A percentile compares a stretch with the other conserved stretches of the same genome.
phyloP scores from a whole-genome alignment of 2,888 invertebrate genomes.

The Anoncus sp. region DNA sequence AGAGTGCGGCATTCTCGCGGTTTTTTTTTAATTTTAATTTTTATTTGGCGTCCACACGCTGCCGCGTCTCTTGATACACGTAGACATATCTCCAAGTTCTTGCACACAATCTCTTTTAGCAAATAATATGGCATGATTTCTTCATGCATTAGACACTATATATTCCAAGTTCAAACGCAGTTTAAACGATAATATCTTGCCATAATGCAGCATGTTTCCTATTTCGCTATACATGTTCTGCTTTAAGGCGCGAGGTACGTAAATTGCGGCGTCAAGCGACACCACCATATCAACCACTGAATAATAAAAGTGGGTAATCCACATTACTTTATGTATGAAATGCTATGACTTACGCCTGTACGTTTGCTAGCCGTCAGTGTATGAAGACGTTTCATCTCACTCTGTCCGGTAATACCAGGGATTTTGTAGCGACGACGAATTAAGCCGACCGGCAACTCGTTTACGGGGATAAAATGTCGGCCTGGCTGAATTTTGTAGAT shows the following conservation, averaged over 20 bases:
- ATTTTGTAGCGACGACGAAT: slow-evolving; percentile 46
- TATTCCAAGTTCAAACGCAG: slow-evolving; percentile 4
- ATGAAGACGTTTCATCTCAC: background rate
- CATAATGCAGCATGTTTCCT: background rate
- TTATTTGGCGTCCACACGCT: too few relatives aligned
- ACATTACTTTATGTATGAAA: slow-evolving; percentile 2
- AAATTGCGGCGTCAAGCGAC: background rate
- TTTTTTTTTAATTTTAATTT: too few relatives aligned
- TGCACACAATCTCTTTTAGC: background rate
- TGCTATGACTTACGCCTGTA: background rate
- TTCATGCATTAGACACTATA: slow-evolving; percentile 7
- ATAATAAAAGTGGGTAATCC: slow-evolving; percentile 7
- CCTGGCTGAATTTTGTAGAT: slow-evolving; percentile 13
- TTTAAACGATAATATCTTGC: slow-evolving; percentile 6
- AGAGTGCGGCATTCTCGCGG: too few relatives aligned
- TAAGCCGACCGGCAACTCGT: slow-evolving; percentile 41
- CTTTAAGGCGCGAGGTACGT: background rate
- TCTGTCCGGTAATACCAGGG: slow-evolving; percentile 7
- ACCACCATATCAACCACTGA: background rate
- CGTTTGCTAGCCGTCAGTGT: background rate
- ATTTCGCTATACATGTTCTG: background rate
- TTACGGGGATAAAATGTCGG: slow-evolving; percentile 33
- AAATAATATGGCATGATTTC: background rate
- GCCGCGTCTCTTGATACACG: too few relatives aligned
- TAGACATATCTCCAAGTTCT: background rate